Conservation (phyloP, 1,140 invertebrate species). For the Thaumetopoea pityocampa region DNA sequence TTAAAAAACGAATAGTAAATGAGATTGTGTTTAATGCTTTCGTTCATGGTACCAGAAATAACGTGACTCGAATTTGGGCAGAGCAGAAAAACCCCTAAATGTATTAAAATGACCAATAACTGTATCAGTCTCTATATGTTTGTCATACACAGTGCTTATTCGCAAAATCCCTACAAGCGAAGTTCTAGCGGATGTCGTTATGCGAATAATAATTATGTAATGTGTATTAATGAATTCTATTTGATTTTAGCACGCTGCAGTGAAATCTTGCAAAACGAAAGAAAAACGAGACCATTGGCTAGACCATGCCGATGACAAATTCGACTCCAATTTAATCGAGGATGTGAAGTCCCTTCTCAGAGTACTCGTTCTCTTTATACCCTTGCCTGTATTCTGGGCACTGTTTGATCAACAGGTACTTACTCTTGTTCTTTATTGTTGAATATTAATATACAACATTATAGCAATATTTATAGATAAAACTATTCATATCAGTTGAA, state of each 20-base stretch:
- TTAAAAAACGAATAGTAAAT: too few relatives aligned
- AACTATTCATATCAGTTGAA: too few relatives aligned
- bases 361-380: conserved; percentile 85
- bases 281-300: conserved; percentile 85
- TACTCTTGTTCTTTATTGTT: too few relatives aligned
- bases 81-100: too few relatives aligned
- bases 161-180: not conserved
- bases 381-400: conserved; percentile 90
- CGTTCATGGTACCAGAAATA: too few relatives aligned
- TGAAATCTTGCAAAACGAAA: conserved; percentile 64
- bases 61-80: too few relatives aligned
- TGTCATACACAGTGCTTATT: too few relatives aligned
- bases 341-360: conserved; percentile 83
- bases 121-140: too few relatives aligned
- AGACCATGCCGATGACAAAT: conserved; percentile 87
- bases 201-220: not conserved
- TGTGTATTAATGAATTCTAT: not conserved
- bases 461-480: too few relatives aligned
- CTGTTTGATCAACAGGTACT: conserved; percentile 87
- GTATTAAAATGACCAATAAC: too few relatives aligned
- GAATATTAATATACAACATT: too few relatives aligned
- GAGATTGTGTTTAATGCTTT: too few relatives aligned
- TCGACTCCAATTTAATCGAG: conserved; percentile 78
- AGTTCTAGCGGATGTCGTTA: not conserved
- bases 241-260: conserved; percentile 60